Conservation (phyloP, 2,797 vertebrate species). For the Enteromius unitaeniatus region DNA sequence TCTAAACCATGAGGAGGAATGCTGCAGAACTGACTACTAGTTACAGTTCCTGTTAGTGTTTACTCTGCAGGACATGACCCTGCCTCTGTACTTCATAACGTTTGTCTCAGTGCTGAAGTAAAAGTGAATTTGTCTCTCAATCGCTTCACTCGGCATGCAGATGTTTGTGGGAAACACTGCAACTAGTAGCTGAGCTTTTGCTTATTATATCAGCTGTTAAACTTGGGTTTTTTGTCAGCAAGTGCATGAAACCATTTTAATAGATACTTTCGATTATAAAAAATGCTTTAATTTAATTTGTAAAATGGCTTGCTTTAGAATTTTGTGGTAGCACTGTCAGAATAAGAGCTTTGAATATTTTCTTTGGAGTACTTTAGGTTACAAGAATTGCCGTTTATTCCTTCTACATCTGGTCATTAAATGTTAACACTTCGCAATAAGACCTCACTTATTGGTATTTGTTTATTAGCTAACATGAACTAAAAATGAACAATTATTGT, state of each 20-base stretch:
- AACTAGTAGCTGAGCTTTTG: too few species aligned
- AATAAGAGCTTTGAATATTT: not conserved
- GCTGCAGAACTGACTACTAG: not conserved
- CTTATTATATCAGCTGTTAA: not conserved
- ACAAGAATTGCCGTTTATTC: not conserved
- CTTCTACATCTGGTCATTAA: not conserved
- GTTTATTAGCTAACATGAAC: not conserved
- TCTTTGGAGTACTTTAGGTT: not conserved
- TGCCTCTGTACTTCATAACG: not conserved
- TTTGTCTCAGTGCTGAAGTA: not conserved
- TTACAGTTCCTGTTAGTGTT: constrained; percentile 13
- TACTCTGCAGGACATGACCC: not conserved
- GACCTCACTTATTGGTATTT: not conserved
- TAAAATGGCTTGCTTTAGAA: not conserved
- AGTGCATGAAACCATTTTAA: not conserved
- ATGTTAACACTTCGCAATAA: not conserved
- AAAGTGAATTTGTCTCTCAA: not conserved
- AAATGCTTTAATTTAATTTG: constrained; percentile 4
- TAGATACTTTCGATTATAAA: not conserved
- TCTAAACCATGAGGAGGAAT: not conserved
- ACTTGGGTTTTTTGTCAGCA: not conserved
- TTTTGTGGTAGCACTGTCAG: not conserved
- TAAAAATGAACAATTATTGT: too few species aligned
- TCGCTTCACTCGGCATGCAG: not conserved
- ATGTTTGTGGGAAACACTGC: not conserved